A percentile compares a stretch with the other conserved stretches of the same genome.
These are phyloP conservation scores for Decapterus maruadsi DNA, from an alignment of 2,797 vertebrate species.

Conservation along the genomic window DNA sequence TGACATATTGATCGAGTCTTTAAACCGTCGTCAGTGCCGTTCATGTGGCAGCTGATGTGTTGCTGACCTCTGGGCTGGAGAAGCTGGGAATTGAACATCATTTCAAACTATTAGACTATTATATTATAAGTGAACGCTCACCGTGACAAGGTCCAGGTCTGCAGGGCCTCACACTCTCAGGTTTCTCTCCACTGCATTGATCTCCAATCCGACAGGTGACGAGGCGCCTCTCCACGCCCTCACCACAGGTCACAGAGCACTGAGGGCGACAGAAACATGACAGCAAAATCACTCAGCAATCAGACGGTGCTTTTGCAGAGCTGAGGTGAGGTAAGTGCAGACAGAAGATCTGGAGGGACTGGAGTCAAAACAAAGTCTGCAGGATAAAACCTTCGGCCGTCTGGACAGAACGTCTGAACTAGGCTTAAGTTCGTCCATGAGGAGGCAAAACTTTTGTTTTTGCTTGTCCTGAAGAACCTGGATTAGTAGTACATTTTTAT, in stretches of 20 bases:
- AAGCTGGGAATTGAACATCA: not conserved
- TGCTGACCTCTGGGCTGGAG: not conserved
- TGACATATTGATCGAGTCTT: not conserved
- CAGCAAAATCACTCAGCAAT: not conserved
- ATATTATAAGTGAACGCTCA: constrained; percentile 62
- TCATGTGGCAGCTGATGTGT: not conserved
- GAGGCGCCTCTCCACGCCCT: constrained; percentile 90
- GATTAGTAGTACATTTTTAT: not conserved
- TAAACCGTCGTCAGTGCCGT: not conserved
- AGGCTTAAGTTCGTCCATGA: not conserved
- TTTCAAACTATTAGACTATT: not conserved
- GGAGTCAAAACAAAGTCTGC: not conserved
- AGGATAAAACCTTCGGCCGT: not conserved
- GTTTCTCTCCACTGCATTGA: constrained; percentile 91
- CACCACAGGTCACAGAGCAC: constrained; percentile 96
- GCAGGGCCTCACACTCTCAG: constrained; percentile 86
- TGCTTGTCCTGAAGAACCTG: not conserved
- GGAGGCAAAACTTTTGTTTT: not conserved
- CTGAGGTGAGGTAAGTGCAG: not conserved
- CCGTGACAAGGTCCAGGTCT: constrained; percentile 89
- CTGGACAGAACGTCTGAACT: not conserved
- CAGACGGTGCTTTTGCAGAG: not conserved
- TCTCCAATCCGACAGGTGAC: constrained; percentile 91
- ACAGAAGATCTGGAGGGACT: constrained; percentile 9
- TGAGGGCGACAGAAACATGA: constrained; percentile 59